These are phyloP conservation scores for Burhinus oedicnemus DNA, from an alignment of 2,113 vertebrate genomes.

Conservation along the genomic window DNA sequence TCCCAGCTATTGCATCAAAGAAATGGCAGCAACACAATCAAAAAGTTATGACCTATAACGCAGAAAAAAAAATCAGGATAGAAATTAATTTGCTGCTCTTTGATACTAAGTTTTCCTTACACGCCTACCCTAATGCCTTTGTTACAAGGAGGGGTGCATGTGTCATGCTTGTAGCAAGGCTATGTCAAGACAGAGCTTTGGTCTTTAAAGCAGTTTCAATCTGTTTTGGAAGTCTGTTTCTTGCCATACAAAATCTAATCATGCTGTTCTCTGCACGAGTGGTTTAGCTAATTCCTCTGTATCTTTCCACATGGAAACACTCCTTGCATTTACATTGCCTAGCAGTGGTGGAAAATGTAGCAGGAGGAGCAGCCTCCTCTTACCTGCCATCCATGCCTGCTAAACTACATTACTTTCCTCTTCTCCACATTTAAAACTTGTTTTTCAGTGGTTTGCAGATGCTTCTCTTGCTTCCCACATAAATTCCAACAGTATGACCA, in stretches of 20 bases:
- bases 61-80: background rate
- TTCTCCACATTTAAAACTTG: background rate
- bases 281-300: background rate
- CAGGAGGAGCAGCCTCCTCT: background rate
- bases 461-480: constrained; percentile 25
- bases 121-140: background rate
- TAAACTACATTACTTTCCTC: background rate
- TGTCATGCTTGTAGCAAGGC: background rate
- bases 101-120: background rate
- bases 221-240: background rate
- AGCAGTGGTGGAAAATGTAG: background rate
- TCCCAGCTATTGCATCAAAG: background rate
- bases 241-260: background rate
- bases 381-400: background rate
- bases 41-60: background rate
- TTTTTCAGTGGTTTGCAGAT: constrained; percentile 21
- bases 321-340: background rate
- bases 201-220: background rate
- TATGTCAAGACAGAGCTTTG: background rate
- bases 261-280: background rate
- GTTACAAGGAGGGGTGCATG: background rate
- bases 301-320: background rate
- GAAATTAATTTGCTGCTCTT: background rate
- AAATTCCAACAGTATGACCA: constrained; percentile 57
- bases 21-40: background rate